Evolutionary conservation across 2,888 invertebrate genomes (phyloP).

Genomic region (Nysson spinosus): DNA sequence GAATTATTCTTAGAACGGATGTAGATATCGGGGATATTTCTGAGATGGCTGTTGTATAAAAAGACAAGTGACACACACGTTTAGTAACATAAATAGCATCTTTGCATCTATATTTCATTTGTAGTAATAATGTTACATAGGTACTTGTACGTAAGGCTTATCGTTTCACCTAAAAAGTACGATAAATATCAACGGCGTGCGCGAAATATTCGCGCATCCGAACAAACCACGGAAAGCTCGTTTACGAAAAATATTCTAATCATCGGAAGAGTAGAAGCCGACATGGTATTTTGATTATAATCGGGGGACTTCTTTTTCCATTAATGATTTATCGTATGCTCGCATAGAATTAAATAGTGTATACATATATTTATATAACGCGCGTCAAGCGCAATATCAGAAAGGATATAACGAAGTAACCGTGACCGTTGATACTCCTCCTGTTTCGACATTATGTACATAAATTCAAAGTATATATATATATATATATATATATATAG

Average conservation of each 20-base stretch:
- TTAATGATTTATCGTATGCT: too few relatives aligned
- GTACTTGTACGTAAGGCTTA: constrained; percentile 62
- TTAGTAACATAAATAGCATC: constrained; percentile 52
- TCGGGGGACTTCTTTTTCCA: too few relatives aligned
- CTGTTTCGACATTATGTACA: constrained; percentile 21
- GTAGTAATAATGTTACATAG: constrained; percentile 52
- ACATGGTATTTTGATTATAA: not conserved
- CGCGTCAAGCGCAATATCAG: not conserved
- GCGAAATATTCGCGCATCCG: too few relatives aligned
- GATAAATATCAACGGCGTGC: too few relatives aligned
- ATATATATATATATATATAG: too few relatives aligned
- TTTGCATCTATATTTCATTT: constrained; percentile 55
- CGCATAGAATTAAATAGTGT: too few relatives aligned
- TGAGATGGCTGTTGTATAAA: not conserved
- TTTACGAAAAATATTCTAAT: not conserved
- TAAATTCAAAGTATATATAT: too few relatives aligned
- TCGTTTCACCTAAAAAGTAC: constrained; percentile 40
- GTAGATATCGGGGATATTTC: not conserved
- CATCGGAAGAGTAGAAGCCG: constrained; percentile 4
- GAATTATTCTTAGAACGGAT: too few relatives aligned
- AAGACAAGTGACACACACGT: constrained; percentile 2
- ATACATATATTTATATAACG: not conserved
- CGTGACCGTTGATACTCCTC: not conserved
- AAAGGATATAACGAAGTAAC: not conserved
- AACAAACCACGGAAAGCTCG: too few relatives aligned